Evolutionary conservation across 2,797 vertebrate species (phyloP), one percentile per base, ranked within the genome.

Genomic region (Propithecus deckenii): DNA sequence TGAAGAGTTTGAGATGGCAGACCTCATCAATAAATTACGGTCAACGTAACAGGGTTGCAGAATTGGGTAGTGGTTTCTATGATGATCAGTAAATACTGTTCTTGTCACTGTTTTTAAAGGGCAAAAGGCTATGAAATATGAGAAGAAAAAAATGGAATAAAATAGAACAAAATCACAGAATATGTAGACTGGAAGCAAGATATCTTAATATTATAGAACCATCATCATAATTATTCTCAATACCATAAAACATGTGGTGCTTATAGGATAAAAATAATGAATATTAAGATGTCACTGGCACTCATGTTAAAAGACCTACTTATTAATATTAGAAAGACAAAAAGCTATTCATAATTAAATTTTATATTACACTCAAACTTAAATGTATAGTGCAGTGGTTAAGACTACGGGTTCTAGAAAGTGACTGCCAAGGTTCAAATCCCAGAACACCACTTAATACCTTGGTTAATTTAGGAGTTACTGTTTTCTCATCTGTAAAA

Each of bases 1-100:
- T 80, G 59, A 81, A 98, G 50, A 74, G 9, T 96, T 92, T 87
- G 67, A 98, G 84, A 74, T 84, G 41, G 8, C 30, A 91, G 28
- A 15, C 43, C 69, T 96, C 74, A 86, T 95, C 67, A 97, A 79
- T 85, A 96, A 97, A 96, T 95, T 74, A 92, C 35, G 75, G 8
- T 93, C 41, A 75, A 0, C 14, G 65, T 90, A 96, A 88, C 3
- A 9, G 0, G 15, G 43, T 30, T 86, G 41, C 83, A 95, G 87
- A 93, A 69, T 83, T 69, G 38, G 28, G 5, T 0, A 10, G 84
- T 94, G 69, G 69, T 59, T 98, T 95, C 69, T 74, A 25, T 87
- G 65, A 75, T 89, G 71, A 96, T 76, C 93, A 72, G 76, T 87
- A 94, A 95, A 86, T 18, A 85, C 2, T 95, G 75, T n/a, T 93